These are phyloP conservation scores for Pteria penguin DNA, from an alignment of 2,888 invertebrate genomes.

Conservation along the genomic window DNA sequence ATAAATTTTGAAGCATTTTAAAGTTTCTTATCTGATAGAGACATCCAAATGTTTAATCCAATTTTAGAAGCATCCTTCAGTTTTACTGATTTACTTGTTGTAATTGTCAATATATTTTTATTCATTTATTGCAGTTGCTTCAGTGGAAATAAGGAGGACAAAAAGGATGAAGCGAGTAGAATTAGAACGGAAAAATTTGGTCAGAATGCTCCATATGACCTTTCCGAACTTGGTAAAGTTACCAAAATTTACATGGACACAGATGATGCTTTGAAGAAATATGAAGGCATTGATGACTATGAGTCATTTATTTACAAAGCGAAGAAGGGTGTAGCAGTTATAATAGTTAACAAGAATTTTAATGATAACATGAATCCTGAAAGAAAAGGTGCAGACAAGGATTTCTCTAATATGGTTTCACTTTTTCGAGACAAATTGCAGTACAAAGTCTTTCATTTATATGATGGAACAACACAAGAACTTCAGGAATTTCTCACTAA, in stretches of 20 bases:
- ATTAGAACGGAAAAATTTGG: background rate
- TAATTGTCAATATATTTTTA: no score
- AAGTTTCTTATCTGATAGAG: no score
- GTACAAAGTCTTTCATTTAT: no score
- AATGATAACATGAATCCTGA: background rate
- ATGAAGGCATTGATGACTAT: background rate
- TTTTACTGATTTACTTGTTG: no score
- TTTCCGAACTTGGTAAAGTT: background rate
- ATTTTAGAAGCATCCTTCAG: no score
- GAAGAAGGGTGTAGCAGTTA: background rate
- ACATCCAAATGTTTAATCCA: no score
- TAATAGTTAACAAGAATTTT: background rate
- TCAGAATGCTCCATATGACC: background rate
- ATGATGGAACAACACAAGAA: no score
- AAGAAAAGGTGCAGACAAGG: conserved; percentile 8
- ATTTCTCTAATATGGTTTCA: conserved; percentile 6
- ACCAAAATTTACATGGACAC: background rate
- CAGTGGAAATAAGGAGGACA: background rate
- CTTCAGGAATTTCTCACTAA: no score
- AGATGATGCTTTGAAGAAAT: background rate
- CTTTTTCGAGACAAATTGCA: conserved; percentile 1
- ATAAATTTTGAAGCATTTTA: no score
- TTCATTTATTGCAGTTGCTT: no score
- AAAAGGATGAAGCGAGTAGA: background rate
- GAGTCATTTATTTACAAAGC: background rate